Percentiles rank a stretch among this genome's conserved stretches.
Conservation (phyloP, 2,113 vertebrate genomes). For the Dendropsophus ebraccatus region DNA sequence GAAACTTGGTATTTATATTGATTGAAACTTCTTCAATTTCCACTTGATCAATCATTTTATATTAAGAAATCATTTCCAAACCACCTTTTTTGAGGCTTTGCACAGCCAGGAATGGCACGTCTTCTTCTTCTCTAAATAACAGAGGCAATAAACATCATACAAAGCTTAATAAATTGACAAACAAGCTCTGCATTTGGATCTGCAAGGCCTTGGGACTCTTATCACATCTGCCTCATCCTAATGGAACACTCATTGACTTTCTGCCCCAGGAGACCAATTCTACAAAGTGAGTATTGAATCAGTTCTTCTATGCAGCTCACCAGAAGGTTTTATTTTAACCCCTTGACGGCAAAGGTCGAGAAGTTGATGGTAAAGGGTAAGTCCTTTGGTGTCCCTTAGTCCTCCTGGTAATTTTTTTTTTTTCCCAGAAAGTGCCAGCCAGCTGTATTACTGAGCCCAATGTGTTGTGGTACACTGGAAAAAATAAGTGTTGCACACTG, state of each 20-base stretch:
- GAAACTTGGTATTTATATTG: constrained; percentile 15
- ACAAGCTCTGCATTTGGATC: constrained; percentile 41
- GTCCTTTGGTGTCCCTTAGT: neutral
- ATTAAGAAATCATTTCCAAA: constrained; percentile 15
- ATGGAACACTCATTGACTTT: constrained; percentile 58
- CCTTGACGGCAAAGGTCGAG: constrained; percentile 34
- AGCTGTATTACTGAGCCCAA: neutral
- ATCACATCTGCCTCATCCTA: constrained; percentile 55
- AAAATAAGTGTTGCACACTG: too few relatives aligned
- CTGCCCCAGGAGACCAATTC: constrained; percentile 48
- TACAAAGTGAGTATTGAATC: constrained; percentile 47
- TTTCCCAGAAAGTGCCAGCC: neutral
- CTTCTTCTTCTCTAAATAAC: constrained; percentile 34
- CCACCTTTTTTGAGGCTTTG: neutral
- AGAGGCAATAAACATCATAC: constrained; percentile 32
- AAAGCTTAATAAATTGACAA: constrained; percentile 56
- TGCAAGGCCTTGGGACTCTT: constrained; percentile 41
- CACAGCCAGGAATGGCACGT: neutral
- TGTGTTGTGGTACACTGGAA: neutral
- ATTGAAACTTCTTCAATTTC: constrained; percentile 5
- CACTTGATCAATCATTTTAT: constrained; percentile 18
- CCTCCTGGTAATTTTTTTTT: neutral
- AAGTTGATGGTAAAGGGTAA: neutral
- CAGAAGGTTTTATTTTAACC: constrained; percentile 31
- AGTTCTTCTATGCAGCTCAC: constrained; percentile 33